Evolutionary conservation across 2,888 invertebrate species (phyloP).

Genomic region (Meiosimyza platycephala): DNA sequence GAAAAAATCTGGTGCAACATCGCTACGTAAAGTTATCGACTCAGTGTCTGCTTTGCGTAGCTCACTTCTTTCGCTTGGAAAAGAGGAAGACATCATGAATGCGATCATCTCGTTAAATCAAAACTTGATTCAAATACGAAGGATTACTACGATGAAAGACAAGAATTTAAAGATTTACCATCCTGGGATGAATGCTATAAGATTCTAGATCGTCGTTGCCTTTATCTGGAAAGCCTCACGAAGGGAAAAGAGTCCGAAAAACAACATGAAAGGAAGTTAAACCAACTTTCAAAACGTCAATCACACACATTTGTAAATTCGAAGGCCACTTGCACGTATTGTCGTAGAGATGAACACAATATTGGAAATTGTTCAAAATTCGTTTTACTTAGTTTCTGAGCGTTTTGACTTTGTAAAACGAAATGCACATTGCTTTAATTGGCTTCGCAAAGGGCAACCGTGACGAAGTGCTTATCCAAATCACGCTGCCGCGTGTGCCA

Average conservation of each 20-base stretch:
- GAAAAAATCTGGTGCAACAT: not conserved
- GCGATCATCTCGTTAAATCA: not conserved
- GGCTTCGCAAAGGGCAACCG: slow-evolving; percentile 24
- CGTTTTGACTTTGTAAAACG: too few species aligned
- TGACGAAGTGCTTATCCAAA: slow-evolving; percentile 17
- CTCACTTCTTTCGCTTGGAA: slow-evolving; percentile 3
- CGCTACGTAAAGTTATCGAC: not conserved
- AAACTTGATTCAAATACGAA: slow-evolving; percentile 9
- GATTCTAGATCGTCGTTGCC: too few species aligned
- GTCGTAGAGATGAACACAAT: slow-evolving; percentile 12
- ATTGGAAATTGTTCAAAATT: slow-evolving; percentile 27
- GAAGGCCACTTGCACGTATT: slow-evolving; percentile 10
- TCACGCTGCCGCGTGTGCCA: slow-evolving; percentile 24
- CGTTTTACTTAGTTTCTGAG: slow-evolving; percentile 23
- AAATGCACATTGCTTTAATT: too few species aligned
- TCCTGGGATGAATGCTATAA: slow-evolving; percentile 17
- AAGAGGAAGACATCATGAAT: not conserved
- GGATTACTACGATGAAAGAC: slow-evolving; percentile 3
- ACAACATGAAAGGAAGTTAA: not conserved
- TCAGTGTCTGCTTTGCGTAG: slow-evolving; percentile 11
- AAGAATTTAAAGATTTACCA: slow-evolving; percentile 1
- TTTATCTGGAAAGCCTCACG: too few species aligned
- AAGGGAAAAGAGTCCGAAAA: not conserved
- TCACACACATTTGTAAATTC: not conserved
- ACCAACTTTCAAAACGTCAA: not conserved